Percentiles rank a stretch among this genome's conserved stretches.
phyloP scores from a whole-genome alignment of 1,140 invertebrate genomes.

The Orchesella cincta region DNA sequence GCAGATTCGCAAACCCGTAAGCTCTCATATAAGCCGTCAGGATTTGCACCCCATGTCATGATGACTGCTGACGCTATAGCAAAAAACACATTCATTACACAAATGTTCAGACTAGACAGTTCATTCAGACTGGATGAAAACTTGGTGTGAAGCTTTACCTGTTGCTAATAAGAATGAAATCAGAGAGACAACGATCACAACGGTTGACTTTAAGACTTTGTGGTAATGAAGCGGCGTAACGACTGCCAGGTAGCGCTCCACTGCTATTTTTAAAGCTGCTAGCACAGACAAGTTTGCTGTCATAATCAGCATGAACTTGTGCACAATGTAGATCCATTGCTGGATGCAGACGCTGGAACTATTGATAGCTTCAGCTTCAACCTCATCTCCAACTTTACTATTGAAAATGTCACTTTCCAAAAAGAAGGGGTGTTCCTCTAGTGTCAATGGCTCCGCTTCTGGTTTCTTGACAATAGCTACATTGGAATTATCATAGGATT shows the following conservation, averaged over 20 bases:
- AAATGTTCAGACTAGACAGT: not conserved
- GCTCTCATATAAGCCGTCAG: not conserved
- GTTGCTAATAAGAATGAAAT: slow-evolving; percentile 20
- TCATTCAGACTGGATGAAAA: not conserved
- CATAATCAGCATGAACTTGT: slow-evolving; percentile 30
- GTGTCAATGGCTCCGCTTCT: not conserved
- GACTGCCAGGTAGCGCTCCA: slow-evolving; percentile 41
- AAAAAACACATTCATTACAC: not conserved
- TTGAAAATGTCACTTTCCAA: not conserved
- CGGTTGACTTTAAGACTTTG: slow-evolving; percentile 33
- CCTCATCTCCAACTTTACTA: no score
- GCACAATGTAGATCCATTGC: slow-evolving; percentile 31
- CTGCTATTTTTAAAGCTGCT: slow-evolving; percentile 38
- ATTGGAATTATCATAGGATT: not conserved
- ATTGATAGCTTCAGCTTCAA: not conserved
- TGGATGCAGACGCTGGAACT: not conserved
- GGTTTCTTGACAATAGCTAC: not conserved
- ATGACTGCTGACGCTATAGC: not conserved
- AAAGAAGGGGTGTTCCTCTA: not conserved
- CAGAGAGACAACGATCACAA: slow-evolving; percentile 25
- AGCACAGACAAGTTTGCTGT: slow-evolving; percentile 36
- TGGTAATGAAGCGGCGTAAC: slow-evolving; percentile 45
- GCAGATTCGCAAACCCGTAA: not conserved
- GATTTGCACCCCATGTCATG: not conserved
- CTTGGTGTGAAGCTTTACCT: slow-evolving; percentile 34